Percentiles rank a stretch among this genome's conserved stretches.
Conservation (phyloP, 2,797 vertebrate species). For the Pogonophryne albipinna region DNA sequence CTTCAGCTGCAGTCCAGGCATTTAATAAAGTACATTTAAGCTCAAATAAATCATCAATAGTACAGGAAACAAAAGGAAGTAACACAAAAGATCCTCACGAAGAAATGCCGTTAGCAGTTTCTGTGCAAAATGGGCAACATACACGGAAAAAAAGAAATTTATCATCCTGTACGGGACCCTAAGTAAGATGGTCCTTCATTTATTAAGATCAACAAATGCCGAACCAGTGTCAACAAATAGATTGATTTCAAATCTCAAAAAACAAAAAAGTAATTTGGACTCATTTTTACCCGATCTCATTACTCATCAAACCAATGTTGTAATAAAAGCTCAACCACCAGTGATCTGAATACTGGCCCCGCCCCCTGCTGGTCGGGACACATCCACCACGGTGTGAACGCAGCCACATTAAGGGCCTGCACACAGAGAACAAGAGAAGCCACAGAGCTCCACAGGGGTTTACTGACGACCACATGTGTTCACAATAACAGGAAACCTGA, state of each 20-base stretch:
- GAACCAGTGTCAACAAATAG: too few relatives aligned
- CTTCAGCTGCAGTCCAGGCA: background rate
- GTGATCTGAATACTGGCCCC: accelerated
- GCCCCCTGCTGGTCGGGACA: conserved; percentile 10
- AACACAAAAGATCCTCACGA: too few relatives aligned
- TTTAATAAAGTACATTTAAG: background rate
- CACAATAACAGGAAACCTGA: background rate
- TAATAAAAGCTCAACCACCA: background rate
- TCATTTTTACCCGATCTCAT: too few relatives aligned
- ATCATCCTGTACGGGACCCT: background rate
- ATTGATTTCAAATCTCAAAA: too few relatives aligned
- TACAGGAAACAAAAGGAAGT: background rate
- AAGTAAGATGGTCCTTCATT: background rate
- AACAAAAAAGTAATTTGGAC: too few relatives aligned
- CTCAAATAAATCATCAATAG: background rate
- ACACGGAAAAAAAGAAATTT: background rate
- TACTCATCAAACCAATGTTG: background rate
- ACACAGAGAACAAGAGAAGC: background rate
- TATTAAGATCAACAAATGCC: background rate
- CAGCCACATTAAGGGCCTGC: background rate
- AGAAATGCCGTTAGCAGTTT: too few relatives aligned
- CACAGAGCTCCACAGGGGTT: background rate
- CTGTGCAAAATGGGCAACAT: conserved; percentile 9
- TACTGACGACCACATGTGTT: background rate
- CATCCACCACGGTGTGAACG: conserved; percentile 27